Evolutionary conservation across 2,888 invertebrate genomes (phyloP), one percentile per base, ranked within the genome.

Genomic region (Biston betularia): DNA sequence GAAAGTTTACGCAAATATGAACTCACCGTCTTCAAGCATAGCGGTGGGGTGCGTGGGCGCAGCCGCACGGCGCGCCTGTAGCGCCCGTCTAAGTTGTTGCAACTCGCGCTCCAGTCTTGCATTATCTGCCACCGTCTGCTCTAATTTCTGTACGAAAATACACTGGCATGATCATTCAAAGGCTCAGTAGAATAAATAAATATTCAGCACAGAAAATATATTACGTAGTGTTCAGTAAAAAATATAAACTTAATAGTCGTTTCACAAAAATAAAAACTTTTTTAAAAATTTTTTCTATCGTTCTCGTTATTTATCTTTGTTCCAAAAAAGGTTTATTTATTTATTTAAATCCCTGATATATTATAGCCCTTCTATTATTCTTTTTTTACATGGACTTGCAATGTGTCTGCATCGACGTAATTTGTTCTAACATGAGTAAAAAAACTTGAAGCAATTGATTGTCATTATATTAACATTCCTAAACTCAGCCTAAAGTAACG

Each of bases 61-160:
- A n/a, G 92, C 94, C 63, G 95, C 94, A 42, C 96, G 94, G 5
- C 96, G 95, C 6, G 96, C 95, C 77, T 97, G 97, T 59, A 98
- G 88, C 83, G 97, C 98, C 77, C 98, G 97, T 9, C 98, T 95
- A 64, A 98, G 88, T 34, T 98, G 95, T 58, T 98, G 95, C 73
- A 98, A 91, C 83, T 98, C 98, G 70, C 98, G 97, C 87, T 98
- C 98, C 69, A 98, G 88, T 1, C 97, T 95, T 8, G 97, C 97
- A 85, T 98, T 98, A 77, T 98, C 98, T 1, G 97, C 97, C 15
- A 98, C 97, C 0, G 98, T 98, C 88, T 98, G 98, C 89, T 98
- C 98, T 75, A 98, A 91, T 95, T 97, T 97, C 96, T 97, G 84
- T 48, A 53, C 12, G 10, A 38, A 38, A 52, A 15, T 6, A 38